These are phyloP conservation scores for Epinotia ramella DNA, from an alignment of 2,888 invertebrate genomes.

Conservation along the genomic window DNA sequence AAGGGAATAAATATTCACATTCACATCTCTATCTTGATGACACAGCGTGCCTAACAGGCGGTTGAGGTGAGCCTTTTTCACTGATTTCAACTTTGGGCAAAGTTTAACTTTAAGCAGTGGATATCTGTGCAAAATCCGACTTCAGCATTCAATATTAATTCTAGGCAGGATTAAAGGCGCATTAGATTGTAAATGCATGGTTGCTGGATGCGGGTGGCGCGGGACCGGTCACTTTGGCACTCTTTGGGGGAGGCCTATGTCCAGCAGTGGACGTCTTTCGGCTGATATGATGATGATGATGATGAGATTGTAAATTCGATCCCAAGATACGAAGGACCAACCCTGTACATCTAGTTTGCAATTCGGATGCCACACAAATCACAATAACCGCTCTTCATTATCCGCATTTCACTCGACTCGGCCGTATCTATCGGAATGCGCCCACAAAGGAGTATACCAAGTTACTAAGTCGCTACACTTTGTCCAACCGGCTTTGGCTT, in stretches of 20 bases:
- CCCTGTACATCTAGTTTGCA: conserved; percentile 63
- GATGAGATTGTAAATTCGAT: conserved; percentile 57
- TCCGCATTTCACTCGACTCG: conserved; percentile 75
- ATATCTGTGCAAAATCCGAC: conserved; percentile 21
- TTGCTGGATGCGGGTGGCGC: too few relatives aligned
- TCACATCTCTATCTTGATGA: conserved; percentile 42
- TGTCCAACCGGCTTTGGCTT: conserved; percentile 76
- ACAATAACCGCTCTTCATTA: conserved; percentile 82
- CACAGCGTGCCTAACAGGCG: conserved; percentile 32
- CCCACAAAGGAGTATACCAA: conserved; percentile 78
- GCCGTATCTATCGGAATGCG: conserved; percentile 82
- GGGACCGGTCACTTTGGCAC: too few relatives aligned
- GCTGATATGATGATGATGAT: too few relatives aligned
- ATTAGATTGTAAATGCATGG: conserved; percentile 57
- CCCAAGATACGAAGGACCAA: conserved; percentile 51
- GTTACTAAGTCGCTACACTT: conserved; percentile 79
- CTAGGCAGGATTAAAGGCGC: conserved; percentile 15
- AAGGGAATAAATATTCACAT: conserved; percentile 35
- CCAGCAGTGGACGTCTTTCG: too few relatives aligned
- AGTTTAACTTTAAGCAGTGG: conserved; percentile 31
- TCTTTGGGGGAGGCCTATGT: too few relatives aligned
- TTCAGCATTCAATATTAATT: conserved; percentile 24
- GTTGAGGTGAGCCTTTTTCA: conserved; percentile 24
- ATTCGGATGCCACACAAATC: conserved; percentile 77
- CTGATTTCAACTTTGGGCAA: conserved; percentile 26